phyloP scores from a whole-genome alignment of 2,113 vertebrate genomes.

The Vireo altiloquus region DNA sequence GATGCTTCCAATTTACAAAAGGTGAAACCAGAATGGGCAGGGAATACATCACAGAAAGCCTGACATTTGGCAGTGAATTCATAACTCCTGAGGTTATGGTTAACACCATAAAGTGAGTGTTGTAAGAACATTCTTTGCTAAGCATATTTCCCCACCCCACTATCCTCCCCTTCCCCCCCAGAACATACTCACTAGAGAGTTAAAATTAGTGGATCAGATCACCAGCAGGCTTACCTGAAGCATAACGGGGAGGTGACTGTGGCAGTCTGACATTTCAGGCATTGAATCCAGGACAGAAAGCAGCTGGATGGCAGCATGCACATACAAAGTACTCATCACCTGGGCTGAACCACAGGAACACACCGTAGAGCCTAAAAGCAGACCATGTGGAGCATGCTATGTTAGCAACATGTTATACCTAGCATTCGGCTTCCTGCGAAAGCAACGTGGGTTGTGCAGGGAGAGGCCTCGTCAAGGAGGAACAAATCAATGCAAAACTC shows the following conservation, averaged over 20 bases:
- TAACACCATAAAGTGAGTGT: not conserved
- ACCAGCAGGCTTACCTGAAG: not conserved
- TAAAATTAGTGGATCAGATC: not conserved
- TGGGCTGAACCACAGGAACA: not conserved
- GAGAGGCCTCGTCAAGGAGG: not conserved
- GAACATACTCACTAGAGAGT: not conserved
- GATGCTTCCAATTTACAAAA: not conserved
- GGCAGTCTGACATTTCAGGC: not conserved
- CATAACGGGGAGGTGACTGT: rapidly evolving
- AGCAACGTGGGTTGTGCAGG: not conserved
- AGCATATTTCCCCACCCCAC: not conserved
- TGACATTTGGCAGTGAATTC: not conserved
- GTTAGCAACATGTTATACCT: not conserved
- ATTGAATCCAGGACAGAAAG: not conserved
- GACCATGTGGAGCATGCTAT: not conserved
- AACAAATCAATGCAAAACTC: not conserved
- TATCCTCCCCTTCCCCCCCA: not conserved
- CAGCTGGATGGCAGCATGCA: rapidly evolving
- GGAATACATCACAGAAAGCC: not conserved
- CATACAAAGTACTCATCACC: not conserved
- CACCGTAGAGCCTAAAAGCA: not conserved
- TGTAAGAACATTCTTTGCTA: not conserved
- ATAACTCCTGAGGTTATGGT: not conserved
- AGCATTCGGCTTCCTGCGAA: not conserved
- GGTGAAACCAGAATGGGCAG: not conserved